phyloP scores from a whole-genome alignment of 2,888 invertebrate species.

The Leptinotarsa peninsularis region DNA sequence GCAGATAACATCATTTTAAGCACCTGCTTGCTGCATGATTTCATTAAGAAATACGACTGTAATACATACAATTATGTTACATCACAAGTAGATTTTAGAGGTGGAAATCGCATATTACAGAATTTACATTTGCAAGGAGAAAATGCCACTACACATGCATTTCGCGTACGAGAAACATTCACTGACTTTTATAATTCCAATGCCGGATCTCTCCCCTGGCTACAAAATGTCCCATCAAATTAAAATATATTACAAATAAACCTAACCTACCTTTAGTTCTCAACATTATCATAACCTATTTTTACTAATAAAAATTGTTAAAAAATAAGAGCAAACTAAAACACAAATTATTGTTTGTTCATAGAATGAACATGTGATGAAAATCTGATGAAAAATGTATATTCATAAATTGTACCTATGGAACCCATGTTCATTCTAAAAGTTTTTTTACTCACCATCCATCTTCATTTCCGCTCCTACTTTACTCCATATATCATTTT shows the following conservation, averaged over 20 bases:
- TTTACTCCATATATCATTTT: constrained; percentile 19
- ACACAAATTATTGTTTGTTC: too few species aligned
- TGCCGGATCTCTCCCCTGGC: neutral
- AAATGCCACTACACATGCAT: constrained; percentile 18
- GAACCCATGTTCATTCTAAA: too few species aligned
- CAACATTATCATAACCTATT: constrained; percentile 15
- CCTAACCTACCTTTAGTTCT: neutral
- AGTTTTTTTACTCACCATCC: too few species aligned
- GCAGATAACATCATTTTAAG: constrained; percentile 28
- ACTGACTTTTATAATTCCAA: neutral
- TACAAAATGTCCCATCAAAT: too few species aligned
- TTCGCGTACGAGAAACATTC: constrained; percentile 9
- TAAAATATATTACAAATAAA: neutral
- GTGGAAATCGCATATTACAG: neutral
- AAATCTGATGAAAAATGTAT: too few species aligned
- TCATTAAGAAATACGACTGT: constrained; percentile 16
- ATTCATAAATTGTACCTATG: too few species aligned
- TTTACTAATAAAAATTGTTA: neutral
- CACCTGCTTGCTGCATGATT: constrained; percentile 31
- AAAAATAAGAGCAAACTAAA: too few species aligned
- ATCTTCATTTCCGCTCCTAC: constrained; percentile 20
- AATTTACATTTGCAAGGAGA: constrained; percentile 23
- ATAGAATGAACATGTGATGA: too few species aligned
- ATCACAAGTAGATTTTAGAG: neutral
- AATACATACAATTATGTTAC: neutral